Base-by-base conservation (phyloP, 2,888 invertebrate species). In the Drosophila pseudotakahashii region DNA sequence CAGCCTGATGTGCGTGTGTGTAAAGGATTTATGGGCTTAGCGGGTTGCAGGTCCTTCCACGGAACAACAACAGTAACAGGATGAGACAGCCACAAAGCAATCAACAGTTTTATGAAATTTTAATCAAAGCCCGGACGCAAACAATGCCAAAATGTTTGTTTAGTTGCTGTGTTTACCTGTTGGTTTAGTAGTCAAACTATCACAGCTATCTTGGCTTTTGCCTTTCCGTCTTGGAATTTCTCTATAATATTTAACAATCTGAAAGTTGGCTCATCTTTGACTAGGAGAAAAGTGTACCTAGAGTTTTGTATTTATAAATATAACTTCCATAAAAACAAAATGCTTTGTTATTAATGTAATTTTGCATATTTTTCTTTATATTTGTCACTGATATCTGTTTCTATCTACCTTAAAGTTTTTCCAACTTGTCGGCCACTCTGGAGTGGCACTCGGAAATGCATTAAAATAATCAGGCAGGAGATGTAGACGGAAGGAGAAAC, bases 31-130 rank as follows among this genome's bases (percentile, higher is more conserved):
- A 71, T 71, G 71, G 51, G 63, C 45, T 54, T 51, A 55, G 52
- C 26, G n/a, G 19, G 70, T 48, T 19, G 19, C 13, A 52, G 34
- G 62, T 37, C 16, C 69, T 42, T 14, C 26, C 26, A 26, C 6
- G 26, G 26, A 26, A 26, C 26, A 34, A 11, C 34, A 58, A 47
- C 14, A 55, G 34, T 11, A 19, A 42, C 44, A 16, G 23, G 30
- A 52, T 16, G 23, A 16, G 23, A 19, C 36, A 52, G 42, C 58
- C 64, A 50, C 76, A 79, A 76, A 64, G 63, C 73, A 80, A 82
- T 83, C 76, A 83, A 79, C 74, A 77, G 72, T 72, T 80, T 76
- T 75, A 76, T 82, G 67, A 72, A 78, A 79, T 78, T 76, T 79
- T 73, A 74, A 81, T 73, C 67, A 67, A 77, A 67, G 75, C 58